Evolutionary conservation across 1,140 invertebrate genomes (phyloP).

Genomic region (Capitella teleta): DNA sequence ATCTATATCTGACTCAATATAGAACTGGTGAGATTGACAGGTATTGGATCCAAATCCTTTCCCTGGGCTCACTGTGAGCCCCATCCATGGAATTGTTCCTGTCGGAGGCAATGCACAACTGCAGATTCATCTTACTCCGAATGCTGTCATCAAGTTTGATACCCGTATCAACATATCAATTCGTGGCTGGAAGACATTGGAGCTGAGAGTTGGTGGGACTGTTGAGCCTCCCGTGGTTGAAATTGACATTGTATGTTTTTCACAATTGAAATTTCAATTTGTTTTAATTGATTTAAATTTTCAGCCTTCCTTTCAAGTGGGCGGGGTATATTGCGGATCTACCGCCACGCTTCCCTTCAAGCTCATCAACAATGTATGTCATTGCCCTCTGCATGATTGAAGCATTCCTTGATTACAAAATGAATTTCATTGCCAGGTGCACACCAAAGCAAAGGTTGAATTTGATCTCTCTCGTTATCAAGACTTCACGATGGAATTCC

Average conservation of each 20-base stretch:
- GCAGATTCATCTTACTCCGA: slow-evolving; percentile 29
- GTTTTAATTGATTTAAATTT: slow-evolving; percentile 12
- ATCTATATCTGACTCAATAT: neutral
- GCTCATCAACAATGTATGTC: slow-evolving; percentile 31
- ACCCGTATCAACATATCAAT: slow-evolving; percentile 34
- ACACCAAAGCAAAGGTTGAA: slow-evolving; percentile 31
- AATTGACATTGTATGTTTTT: slow-evolving; percentile 34
- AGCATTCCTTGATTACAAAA: neutral
- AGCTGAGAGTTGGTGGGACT: slow-evolving; percentile 36
- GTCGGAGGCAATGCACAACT: slow-evolving; percentile 35
- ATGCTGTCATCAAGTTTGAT: slow-evolving; percentile 40
- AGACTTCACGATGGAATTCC: slow-evolving; percentile 37
- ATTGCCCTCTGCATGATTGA: neutral
- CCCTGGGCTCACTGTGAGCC: slow-evolving; percentile 31
- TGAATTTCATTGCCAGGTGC: slow-evolving; percentile 18
- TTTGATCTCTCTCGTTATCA: slow-evolving; percentile 35
- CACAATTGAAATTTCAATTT: neutral
- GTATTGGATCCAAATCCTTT: slow-evolving; percentile 39
- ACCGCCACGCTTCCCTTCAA: slow-evolving; percentile 25
- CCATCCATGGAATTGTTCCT: slow-evolving; percentile 36
- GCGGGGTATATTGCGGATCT: slow-evolving; percentile 38
- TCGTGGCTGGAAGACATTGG: slow-evolving; percentile 30
- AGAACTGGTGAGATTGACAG: slow-evolving; percentile 13
- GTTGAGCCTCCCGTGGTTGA: slow-evolving; percentile 37
- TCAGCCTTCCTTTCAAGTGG: slow-evolving; percentile 36